Conservation (phyloP, 2,888 invertebrate genomes). For the Hybos culiciformis region DNA sequence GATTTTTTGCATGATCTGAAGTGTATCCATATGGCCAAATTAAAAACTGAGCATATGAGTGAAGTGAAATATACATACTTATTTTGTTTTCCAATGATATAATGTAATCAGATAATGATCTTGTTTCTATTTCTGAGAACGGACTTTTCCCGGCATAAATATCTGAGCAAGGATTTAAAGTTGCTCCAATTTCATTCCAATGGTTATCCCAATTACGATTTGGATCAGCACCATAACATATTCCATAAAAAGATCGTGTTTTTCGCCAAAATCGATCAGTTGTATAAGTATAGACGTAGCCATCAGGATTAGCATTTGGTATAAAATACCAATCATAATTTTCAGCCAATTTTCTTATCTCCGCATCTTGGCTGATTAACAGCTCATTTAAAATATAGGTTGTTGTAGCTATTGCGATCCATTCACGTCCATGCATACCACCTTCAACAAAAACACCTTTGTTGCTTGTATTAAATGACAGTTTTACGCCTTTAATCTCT, state of each 20-base stretch:
- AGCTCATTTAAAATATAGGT: slow-evolving; percentile 49
- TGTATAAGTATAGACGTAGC: slow-evolving; percentile 53
- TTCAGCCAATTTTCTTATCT: slow-evolving; percentile 39
- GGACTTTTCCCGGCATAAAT: slow-evolving; percentile 41
- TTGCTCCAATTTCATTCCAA: slow-evolving; percentile 44
- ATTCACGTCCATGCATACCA: slow-evolving; percentile 62
- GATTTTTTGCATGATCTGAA: slow-evolving; percentile 39
- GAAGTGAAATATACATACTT: slow-evolving; percentile 55
- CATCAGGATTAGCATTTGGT: slow-evolving; percentile 64
- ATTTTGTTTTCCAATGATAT: slow-evolving; percentile 38
- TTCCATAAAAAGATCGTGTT: slow-evolving; percentile 40
- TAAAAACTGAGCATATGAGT: slow-evolving; percentile 60
- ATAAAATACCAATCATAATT: slow-evolving; percentile 60
- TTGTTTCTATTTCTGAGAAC: slow-evolving; percentile 45
- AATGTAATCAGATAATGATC: slow-evolving; percentile 43
- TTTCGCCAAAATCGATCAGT: slow-evolving; percentile 51
- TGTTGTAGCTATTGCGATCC: slow-evolving; percentile 51
- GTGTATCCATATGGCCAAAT: slow-evolving; percentile 59
- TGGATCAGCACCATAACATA: slow-evolving; percentile 46
- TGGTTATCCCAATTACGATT: slow-evolving; percentile 51
- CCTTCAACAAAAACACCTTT: slow-evolving; percentile 47
- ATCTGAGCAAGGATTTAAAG: slow-evolving; percentile 30
- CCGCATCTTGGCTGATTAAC: slow-evolving; percentile 39
- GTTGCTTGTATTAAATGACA: slow-evolving; percentile 35
- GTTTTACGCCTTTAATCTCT: slow-evolving; percentile 44